A percentile compares a stretch with the other conserved stretches of the same genome.
Conservation (phyloP, 2,888 invertebrate genomes). For the Smittia sp. region DNA sequence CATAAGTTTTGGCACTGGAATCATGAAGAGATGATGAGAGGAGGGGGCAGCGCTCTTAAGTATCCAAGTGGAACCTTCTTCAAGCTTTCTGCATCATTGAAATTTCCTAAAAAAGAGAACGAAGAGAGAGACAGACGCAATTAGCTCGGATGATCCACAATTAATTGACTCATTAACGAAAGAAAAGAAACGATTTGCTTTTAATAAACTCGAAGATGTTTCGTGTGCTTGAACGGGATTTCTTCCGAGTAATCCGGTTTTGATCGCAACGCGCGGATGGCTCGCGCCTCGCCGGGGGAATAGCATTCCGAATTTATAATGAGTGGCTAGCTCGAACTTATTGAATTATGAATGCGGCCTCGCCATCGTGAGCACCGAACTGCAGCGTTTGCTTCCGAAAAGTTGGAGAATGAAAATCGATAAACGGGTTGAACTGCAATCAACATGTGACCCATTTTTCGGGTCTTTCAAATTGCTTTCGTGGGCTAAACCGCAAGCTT, state of each 20-base stretch:
- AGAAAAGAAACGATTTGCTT: neutral
- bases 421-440: slow-evolving; percentile 2
- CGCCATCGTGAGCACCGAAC: no score
- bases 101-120: neutral
- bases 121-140: neutral
- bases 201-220: no score
- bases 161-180: neutral
- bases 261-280: no score
- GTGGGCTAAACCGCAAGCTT: neutral
- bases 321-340: no score
- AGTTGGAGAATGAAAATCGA: neutral
- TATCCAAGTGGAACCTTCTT: neutral
- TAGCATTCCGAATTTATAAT: no score
- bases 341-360: no score
- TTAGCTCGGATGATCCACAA: neutral
- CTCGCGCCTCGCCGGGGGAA: no score
- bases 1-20: slow-evolving; percentile 17
- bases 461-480: neutral
- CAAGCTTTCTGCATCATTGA: neutral
- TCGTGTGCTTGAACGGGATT: no score
- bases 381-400: neutral
- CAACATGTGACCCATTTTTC: neutral
- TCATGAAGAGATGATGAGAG: neutral
- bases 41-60: neutral
- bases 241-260: no score